Conservation (phyloP, 2,113 vertebrate species). For the Daubentonia madagascariensis region DNA sequence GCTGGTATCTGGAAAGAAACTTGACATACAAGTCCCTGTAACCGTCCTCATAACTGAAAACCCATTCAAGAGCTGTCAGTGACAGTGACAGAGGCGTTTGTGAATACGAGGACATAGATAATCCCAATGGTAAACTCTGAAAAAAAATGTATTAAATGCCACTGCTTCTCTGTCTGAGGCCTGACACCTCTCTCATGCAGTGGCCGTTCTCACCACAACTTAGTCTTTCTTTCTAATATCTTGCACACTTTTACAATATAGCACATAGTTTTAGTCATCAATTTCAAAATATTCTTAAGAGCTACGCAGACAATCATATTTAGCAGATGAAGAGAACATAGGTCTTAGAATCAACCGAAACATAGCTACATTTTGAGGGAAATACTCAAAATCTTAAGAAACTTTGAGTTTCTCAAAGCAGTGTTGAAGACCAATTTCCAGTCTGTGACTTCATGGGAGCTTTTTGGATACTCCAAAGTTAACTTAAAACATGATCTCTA, state of each 20-base stretch:
- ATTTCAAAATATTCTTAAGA: neutral
- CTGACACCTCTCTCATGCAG: neutral
- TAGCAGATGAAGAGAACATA: neutral
- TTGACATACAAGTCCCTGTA: neutral
- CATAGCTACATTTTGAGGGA: neutral
- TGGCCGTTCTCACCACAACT: neutral
- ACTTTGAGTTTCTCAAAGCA: neutral
- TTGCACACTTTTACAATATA: neutral
- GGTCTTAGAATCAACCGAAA: neutral
- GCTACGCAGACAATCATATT: neutral
- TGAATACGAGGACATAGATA: neutral
- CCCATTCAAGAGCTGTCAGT: neutral
- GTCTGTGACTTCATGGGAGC: neutral
- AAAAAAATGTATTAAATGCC: neutral
- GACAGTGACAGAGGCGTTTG: neutral
- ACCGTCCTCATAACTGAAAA: neutral
- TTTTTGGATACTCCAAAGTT: neutral
- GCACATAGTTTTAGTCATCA: neutral
- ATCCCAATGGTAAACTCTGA: neutral
- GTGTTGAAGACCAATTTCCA: neutral
- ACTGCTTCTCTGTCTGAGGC: neutral
- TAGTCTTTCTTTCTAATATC: neutral
- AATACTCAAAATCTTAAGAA: neutral
- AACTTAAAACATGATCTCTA: neutral
- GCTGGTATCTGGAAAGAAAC: neutral